These are phyloP conservation scores for Parauchenoglanis ngamensis DNA, from an alignment of 2,797 vertebrate species.

Conservation along the genomic window DNA sequence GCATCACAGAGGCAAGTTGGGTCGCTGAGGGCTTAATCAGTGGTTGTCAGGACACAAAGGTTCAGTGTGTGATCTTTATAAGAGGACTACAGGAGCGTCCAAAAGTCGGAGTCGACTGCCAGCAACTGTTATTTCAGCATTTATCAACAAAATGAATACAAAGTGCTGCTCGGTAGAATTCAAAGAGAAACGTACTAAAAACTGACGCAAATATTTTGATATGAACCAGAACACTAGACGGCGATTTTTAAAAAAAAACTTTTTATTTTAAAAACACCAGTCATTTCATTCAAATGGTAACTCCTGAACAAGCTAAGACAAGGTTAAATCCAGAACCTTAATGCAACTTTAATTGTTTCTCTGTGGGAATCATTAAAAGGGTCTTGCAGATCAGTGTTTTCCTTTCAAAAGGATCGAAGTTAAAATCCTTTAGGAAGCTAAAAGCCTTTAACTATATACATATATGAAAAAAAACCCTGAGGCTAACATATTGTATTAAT, in stretches of 20 bases:
- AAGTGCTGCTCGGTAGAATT: not conserved
- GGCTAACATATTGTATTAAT: not conserved
- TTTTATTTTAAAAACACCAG: not conserved
- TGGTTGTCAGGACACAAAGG: slow-evolving; percentile 15
- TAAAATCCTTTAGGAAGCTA: not conserved
- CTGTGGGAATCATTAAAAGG: not conserved
- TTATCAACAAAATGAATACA: not conserved
- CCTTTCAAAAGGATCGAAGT: not conserved
- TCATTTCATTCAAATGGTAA: not conserved
- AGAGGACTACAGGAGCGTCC: not conserved
- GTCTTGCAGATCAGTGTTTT: not conserved
- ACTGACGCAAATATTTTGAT: not conserved
- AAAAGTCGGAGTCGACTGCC: not conserved
- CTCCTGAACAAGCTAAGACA: not conserved
- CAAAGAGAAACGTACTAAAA: not conserved
- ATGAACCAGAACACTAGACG: not conserved
- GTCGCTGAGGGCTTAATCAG: slow-evolving; percentile 21
- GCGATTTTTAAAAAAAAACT: not conserved
- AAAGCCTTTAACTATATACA: not conserved
- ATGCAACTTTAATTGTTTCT: not conserved
- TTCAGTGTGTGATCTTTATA: slow-evolving; percentile 25
- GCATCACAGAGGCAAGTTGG: slow-evolving; percentile 17
- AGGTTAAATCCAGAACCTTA: not conserved
- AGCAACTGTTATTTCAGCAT: slow-evolving; percentile 12
- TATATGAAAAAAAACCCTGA: not conserved